Evolutionary conservation across 2,797 vertebrate genomes (phyloP).

Genomic region (Pterois miles): DNA sequence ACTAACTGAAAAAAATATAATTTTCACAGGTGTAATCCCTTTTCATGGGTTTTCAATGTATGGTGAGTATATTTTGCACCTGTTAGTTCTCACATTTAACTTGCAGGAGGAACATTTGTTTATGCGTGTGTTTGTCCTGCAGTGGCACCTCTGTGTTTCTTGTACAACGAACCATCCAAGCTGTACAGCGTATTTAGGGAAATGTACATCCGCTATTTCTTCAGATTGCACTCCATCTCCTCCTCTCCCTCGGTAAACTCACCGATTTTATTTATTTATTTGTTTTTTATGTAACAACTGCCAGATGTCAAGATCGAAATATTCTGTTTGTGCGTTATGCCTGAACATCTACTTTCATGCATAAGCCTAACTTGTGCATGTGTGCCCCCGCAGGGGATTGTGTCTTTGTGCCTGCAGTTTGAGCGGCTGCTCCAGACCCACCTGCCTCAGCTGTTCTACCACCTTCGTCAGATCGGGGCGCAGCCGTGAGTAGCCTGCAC

Average conservation of each 20-base stretch:
- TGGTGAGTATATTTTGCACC: slow-evolving; percentile 85
- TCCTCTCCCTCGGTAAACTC: slow-evolving; percentile 94
- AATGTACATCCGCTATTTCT: slow-evolving; percentile 98
- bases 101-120: not conserved
- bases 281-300: too few species aligned
- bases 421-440: slow-evolving; percentile 95
- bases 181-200: slow-evolving; percentile 97
- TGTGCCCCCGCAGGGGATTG: slow-evolving; percentile 89
- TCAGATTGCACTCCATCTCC: slow-evolving; percentile 97
- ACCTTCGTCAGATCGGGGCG: slow-evolving; percentile 94
- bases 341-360: not conserved
- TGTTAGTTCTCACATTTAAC: not conserved
- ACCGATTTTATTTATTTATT: not conserved
- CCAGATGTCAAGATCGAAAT: not conserved
- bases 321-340: not conserved
- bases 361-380: not conserved
- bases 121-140: slow-evolving; percentile 59
- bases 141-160: slow-evolving; percentile 98
- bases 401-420: slow-evolving; percentile 96
- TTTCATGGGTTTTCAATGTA: slow-evolving; percentile 99
- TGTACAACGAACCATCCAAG: slow-evolving; percentile 97
- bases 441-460: slow-evolving; percentile 97
- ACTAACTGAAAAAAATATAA: not conserved
- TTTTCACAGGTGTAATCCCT: slow-evolving; percentile 92
- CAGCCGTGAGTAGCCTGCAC: slow-evolving; percentile 90